phyloP scores from a whole-genome alignment of 1,140 invertebrate genomes.

The Wasmannia auropunctata region DNA sequence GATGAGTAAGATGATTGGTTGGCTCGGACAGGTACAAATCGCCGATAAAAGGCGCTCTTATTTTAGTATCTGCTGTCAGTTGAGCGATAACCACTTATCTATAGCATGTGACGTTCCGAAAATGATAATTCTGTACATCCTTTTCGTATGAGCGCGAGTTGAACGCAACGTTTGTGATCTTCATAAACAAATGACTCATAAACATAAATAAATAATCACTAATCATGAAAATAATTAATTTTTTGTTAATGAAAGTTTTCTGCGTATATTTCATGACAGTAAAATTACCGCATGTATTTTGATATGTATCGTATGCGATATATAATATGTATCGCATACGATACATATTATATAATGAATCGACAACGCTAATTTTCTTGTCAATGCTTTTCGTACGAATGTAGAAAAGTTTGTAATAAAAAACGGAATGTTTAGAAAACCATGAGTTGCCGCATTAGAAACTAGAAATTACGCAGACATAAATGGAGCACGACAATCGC shows the following conservation, averaged over 20 bases:
- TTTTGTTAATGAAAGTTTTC: not conserved
- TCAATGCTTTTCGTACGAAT: not conserved
- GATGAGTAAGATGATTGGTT: constrained; percentile 32
- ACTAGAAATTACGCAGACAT: constrained; percentile 1
- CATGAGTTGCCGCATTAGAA: not conserved
- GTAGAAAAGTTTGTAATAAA: not conserved
- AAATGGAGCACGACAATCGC: constrained; percentile 13
- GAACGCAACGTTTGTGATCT: not conserved
- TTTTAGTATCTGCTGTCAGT: not conserved
- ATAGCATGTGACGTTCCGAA: constrained; percentile 12
- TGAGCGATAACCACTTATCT: constrained; percentile 33
- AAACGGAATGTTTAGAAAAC: not conserved
- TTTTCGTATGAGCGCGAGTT: not conserved
- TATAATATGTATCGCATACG: too few species aligned
- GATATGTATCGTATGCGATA: not conserved
- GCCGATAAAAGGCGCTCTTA: constrained; percentile 16
- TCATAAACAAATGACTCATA: not conserved
- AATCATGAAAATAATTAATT: not conserved
- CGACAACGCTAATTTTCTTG: not conserved
- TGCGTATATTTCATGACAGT: not conserved
- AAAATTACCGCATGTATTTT: not conserved
- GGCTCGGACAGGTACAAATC: constrained; percentile 49
- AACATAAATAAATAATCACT: not conserved
- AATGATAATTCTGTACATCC: constrained; percentile 6
- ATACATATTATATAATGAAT: not conserved